Percentiles rank a stretch among this genome's conserved stretches.
Conservation (phyloP, 2,113 vertebrate species). For the Syrrhaptes paradoxus region DNA sequence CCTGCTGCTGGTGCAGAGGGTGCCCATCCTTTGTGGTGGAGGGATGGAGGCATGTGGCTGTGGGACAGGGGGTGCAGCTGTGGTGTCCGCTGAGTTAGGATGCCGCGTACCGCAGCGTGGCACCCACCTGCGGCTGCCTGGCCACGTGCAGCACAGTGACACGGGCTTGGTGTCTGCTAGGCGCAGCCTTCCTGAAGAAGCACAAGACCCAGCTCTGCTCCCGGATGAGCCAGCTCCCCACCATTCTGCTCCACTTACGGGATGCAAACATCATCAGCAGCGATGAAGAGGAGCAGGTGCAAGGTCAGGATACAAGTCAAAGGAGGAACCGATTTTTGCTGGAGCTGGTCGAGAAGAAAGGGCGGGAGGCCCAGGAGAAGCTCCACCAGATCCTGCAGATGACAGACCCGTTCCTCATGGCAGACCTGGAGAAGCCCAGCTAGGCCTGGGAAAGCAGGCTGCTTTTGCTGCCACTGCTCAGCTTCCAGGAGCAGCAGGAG, state of each 20-base stretch:
- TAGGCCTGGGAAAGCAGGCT: not conserved
- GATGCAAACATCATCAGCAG: not conserved
- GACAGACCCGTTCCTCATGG: not conserved
- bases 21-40: not conserved
- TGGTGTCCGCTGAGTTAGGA: not conserved
- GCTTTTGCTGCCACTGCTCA: not conserved
- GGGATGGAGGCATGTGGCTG: not conserved
- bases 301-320: accelerated
- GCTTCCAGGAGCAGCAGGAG: not conserved
- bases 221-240: not conserved
- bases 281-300: not conserved
- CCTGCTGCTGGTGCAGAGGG: not conserved
- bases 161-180: not conserved
- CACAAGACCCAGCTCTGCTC: not conserved
- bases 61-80: not conserved
- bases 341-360: not conserved
- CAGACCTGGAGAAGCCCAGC: not conserved
- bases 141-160: not conserved
- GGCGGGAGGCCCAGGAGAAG: not conserved
- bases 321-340: not conserved
- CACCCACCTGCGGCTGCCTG: not conserved
- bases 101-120: not conserved
- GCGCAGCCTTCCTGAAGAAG: not conserved
- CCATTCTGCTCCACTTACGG: not conserved
- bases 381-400: not conserved